These are phyloP conservation scores for Cettia cetti DNA, from an alignment of 2,113 vertebrate genomes.

Conservation along the genomic window DNA sequence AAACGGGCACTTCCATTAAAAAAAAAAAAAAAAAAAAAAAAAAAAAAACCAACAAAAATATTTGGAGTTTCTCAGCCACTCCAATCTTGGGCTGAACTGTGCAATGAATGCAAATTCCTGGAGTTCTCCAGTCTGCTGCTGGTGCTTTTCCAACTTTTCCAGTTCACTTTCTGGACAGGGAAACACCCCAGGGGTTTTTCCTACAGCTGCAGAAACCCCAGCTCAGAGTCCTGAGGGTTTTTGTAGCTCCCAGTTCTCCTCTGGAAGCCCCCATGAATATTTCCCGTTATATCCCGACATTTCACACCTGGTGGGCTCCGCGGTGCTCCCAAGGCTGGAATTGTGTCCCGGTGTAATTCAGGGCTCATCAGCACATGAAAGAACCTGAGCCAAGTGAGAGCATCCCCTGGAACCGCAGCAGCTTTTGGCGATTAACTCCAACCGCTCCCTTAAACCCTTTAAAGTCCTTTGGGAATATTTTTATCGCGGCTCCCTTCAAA, in stretches of 20 bases:
- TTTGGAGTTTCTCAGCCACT: background rate
- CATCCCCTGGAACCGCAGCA: background rate
- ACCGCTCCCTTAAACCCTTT: no score
- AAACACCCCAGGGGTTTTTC: background rate
- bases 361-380: background rate
- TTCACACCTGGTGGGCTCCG: no score
- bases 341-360: background rate
- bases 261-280: background rate
- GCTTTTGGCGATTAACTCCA: no score
- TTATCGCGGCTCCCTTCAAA: background rate
- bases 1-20: no score
- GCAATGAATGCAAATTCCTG: background rate
- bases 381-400: background rate
- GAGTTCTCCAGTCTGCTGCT: rapidly evolving
- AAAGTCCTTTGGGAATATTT: background rate
- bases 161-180: background rate
- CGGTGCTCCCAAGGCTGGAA: no score
- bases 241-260: no score
- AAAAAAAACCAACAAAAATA: background rate
- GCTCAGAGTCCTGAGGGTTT: background rate
- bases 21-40: no score
- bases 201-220: background rate
- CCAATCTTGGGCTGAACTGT: background rate
- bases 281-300: no score
- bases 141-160: background rate